Conservation (phyloP, 2,113 vertebrate species). For the Rynchops niger region DNA sequence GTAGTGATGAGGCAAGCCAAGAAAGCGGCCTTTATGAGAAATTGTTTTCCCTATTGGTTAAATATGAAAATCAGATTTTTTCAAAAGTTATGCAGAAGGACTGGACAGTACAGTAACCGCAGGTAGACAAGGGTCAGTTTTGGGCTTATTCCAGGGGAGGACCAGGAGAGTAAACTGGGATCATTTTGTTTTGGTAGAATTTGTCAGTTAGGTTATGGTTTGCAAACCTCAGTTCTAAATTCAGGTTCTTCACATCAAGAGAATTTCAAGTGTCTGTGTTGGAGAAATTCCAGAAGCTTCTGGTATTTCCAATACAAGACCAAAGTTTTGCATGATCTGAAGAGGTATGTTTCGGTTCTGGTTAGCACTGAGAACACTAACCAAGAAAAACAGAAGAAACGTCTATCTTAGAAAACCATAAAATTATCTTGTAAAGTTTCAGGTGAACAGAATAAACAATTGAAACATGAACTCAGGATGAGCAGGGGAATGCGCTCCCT, state of each 20-base stretch:
- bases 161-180: rapidly evolving
- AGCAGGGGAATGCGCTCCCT: background rate
- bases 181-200: background rate
- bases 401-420: background rate
- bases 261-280: background rate
- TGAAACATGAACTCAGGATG: background rate
- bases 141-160: background rate
- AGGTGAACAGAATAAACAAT: background rate
- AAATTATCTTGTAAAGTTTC: conserved; percentile 4
- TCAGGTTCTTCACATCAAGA: background rate
- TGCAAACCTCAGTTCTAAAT: background rate
- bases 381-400: conserved; percentile 10
- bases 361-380: background rate
- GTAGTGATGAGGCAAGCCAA: background rate
- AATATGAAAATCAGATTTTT: background rate
- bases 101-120: background rate
- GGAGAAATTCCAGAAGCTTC: conserved; percentile 9
- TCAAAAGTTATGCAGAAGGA: background rate
- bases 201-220: background rate
- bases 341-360: background rate
- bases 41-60: background rate
- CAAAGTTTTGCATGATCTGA: conserved; percentile 8
- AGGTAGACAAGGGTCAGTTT: background rate
- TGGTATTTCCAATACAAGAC: background rate
- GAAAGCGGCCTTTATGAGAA: background rate